Percentiles rank a stretch among this genome's conserved stretches.
Evolutionary conservation across 2,888 invertebrate species (phyloP).

Genomic region (Thecophora atra): DNA sequence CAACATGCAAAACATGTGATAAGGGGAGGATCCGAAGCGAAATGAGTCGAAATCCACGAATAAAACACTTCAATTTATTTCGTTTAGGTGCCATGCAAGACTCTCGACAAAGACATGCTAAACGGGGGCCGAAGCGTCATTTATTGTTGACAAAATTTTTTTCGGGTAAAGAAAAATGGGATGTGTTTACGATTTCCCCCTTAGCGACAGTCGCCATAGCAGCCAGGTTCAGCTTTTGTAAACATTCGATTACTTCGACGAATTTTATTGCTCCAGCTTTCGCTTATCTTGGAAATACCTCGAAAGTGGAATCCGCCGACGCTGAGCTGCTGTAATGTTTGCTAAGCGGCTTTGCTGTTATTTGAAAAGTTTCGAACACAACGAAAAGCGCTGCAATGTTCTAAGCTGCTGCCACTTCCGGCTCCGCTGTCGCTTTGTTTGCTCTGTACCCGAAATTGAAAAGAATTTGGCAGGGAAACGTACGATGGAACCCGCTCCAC

Average conservation of each 20-base stretch:
- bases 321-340: neutral
- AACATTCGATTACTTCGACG: neutral
- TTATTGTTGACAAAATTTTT: neutral
- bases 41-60: neutral
- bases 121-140: neutral
- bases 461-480: neutral
- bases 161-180: too few species aligned
- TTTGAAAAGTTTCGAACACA: conserved; percentile 27
- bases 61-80: too few species aligned
- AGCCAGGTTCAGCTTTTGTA: neutral
- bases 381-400: conserved; percentile 1
- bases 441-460: conserved; percentile 9
- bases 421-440: conserved; percentile 8
- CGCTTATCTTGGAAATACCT: neutral
- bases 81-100: too few species aligned
- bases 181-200: too few species aligned
- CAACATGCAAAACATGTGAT: neutral
- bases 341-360: conserved; percentile 17
- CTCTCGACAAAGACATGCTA: too few species aligned
- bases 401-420: conserved; percentile 11
- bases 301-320: too few species aligned
- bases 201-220: too few species aligned
- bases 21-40: neutral
- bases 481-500: neutral
- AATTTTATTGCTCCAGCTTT: neutral